phyloP scores from a whole-genome alignment of 2,797 vertebrate genomes.

The Hypotaenidia philippensis region DNA sequence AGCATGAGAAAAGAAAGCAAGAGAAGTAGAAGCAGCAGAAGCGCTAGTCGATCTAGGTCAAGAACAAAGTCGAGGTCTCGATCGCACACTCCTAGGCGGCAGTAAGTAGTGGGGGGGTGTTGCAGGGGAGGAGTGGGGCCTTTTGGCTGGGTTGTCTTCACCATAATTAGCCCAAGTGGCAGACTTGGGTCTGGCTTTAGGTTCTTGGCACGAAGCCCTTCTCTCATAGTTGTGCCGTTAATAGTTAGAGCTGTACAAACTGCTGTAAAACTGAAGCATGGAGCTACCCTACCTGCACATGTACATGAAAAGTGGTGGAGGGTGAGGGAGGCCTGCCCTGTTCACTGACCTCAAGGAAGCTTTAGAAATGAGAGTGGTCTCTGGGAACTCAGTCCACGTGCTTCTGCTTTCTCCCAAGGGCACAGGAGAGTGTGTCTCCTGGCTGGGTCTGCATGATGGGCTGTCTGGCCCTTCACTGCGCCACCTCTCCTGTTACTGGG shows the following conservation, averaged over 20 bases:
- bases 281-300: accelerated
- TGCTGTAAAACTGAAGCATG: not conserved
- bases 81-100: conserved; percentile 91
- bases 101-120: conserved; percentile 82
- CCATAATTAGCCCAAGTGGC: accelerated
- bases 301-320: not conserved
- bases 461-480: not conserved
- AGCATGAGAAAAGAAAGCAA: conserved; percentile 94
- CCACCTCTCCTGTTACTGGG: accelerated
- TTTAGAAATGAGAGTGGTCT: accelerated
- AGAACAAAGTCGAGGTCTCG: conserved; percentile 92
- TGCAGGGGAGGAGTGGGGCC: not conserved
- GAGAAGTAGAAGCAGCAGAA: conserved; percentile 92
- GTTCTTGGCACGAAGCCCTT: not conserved
- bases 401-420: not conserved
- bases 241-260: not conserved
- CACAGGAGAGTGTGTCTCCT: too few relatives aligned
- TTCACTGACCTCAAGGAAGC: accelerated
- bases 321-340: too few relatives aligned
- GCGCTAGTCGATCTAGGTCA: conserved; percentile 89
- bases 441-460: accelerated
- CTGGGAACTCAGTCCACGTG: not conserved
- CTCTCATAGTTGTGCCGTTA: not conserved
- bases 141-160: accelerated
- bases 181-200: too few relatives aligned